A percentile compares a stretch with the other conserved stretches of the same genome.
Conservation (phyloP, 1,140 invertebrate species). For the Drosophila athabasca region DNA sequence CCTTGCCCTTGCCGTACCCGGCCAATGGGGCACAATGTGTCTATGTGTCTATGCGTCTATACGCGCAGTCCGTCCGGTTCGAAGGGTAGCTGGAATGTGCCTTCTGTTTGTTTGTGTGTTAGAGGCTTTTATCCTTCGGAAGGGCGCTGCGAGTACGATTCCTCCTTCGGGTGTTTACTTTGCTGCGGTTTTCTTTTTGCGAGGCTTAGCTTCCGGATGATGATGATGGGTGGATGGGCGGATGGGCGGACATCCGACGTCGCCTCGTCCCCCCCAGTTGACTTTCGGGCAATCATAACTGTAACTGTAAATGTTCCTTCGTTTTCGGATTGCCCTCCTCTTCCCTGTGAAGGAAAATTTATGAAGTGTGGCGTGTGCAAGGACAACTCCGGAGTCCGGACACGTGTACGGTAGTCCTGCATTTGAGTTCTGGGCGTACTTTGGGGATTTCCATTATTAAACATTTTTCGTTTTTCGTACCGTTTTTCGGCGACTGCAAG, state of each 20-base stretch:
- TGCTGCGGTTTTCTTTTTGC: slow-evolving; percentile 68
- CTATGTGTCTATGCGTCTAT: slow-evolving; percentile 31
- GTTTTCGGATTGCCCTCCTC: background rate
- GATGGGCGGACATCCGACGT: slow-evolving; percentile 60
- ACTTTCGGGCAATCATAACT: slow-evolving; percentile 82
- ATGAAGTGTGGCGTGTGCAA: slow-evolving; percentile 82
- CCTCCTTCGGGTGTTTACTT: slow-evolving; percentile 66
- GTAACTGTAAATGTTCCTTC: slow-evolving; percentile 69
- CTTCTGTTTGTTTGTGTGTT: slow-evolving; percentile 55
- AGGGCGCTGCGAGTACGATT: slow-evolving; percentile 40
- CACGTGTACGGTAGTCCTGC: slow-evolving; percentile 58
- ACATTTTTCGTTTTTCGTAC: slow-evolving; percentile 66
- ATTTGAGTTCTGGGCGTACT: slow-evolving; percentile 72
- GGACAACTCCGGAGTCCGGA: slow-evolving; percentile 44
- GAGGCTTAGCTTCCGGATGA: slow-evolving; percentile 70
- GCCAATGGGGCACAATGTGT: slow-evolving; percentile 57
- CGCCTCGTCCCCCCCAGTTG: slow-evolving; percentile 55
- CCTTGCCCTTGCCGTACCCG: background rate
- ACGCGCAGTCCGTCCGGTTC: slow-evolving; percentile 4
- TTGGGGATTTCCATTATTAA: slow-evolving; percentile 57
- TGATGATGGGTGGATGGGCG: slow-evolving; percentile 11
- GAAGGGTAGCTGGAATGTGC: background rate
- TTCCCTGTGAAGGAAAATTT: slow-evolving; percentile 58
- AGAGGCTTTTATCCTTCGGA: slow-evolving; percentile 54
- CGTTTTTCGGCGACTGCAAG: slow-evolving; percentile 49